phyloP scores from a whole-genome alignment of 2,888 invertebrate genomes.

The Cantharis rustica region DNA sequence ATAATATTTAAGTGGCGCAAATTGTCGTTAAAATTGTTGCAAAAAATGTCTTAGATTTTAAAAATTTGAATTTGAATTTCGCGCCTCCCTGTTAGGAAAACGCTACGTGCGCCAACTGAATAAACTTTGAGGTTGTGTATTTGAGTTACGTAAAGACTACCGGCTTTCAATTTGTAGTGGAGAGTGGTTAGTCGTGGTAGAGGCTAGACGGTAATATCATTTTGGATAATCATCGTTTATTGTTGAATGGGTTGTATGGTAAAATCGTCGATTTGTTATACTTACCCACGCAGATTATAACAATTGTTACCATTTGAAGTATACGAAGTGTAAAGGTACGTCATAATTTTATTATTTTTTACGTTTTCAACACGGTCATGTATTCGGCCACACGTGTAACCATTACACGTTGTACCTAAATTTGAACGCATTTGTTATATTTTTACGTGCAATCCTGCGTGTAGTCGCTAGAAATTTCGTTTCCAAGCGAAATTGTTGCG shows the following conservation, averaged over 20 bases:
- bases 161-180: conserved; percentile 30
- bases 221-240: conserved; percentile 8
- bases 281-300: conserved; percentile 34
- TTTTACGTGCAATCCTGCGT: not conserved
- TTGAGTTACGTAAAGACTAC: conserved; percentile 37
- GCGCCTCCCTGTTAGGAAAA: conserved; percentile 26
- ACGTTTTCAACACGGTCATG: conserved; percentile 23
- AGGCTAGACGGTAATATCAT: conserved; percentile 21
- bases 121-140: conserved; percentile 24
- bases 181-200: conserved; percentile 25
- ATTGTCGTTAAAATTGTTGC: not conserved
- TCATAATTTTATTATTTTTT: conserved; percentile 31
- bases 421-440: not conserved
- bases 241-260: conserved; percentile 36
- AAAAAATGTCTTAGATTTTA: not conserved
- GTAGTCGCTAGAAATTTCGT: not conserved
- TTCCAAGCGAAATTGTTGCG: not conserved
- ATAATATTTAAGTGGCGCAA: too few species aligned
- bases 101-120: conserved; percentile 35
- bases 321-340: conserved; percentile 34
- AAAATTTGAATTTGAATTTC: conserved; percentile 7
- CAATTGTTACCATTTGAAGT: conserved; percentile 38
- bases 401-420: not conserved
- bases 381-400: conserved; percentile 35
- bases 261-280: conserved; percentile 23